Evolutionary conservation across 2,797 vertebrate species (phyloP), one percentile per base, ranked within the genome.

Genomic region (Neostethus bicornis): DNA sequence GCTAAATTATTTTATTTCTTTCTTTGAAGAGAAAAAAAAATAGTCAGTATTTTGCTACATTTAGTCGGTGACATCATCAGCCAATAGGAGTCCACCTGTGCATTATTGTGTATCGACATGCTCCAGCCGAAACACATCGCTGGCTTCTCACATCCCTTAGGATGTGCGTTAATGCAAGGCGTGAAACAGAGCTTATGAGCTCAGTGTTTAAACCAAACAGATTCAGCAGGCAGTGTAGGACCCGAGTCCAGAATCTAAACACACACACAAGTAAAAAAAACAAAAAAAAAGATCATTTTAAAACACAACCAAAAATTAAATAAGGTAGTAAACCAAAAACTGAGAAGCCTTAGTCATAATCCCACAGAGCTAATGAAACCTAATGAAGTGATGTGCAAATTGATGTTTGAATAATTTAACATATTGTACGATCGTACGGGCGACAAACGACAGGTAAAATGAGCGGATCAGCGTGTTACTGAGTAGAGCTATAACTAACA

Each of bases 351-450:
- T 26, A 25, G 26, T 26, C 25, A 2, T 11, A 29, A 28, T 29
- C 3, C 3, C 29, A 29, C 28, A 11, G 28, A 29, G 3, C 9
- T 29, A 29, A 29, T 29, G 10, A 29, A 29, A 29, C 10, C n/a
- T 4, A 37, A 37, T 37, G 14, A 13, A 7, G 3, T 24, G 26
- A 41, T n/a, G 19, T 2, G 16, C n/a, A 31, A 23, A 21, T 25
- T 28, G 28, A 24, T 20, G 42, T 54, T 24, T 35, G 23, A 62
- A 62, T 45, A 34, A 54, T 37, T 28, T n/a, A 54, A 34, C 23
- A 6, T 10, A 8, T 7, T 45, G 51, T 17, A 10, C 19, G 31
- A 20, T 46, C 34, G 41, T 43, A 25, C 8, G 14, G 20, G 35
- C 52, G n/a, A 31, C 19, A 24, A 20, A 12, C 11, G 39, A 14